A percentile compares a stretch with the other conserved stretches of the same genome.
Conservation (phyloP, 2,888 invertebrate genomes). For the Microplitis deprimator region DNA sequence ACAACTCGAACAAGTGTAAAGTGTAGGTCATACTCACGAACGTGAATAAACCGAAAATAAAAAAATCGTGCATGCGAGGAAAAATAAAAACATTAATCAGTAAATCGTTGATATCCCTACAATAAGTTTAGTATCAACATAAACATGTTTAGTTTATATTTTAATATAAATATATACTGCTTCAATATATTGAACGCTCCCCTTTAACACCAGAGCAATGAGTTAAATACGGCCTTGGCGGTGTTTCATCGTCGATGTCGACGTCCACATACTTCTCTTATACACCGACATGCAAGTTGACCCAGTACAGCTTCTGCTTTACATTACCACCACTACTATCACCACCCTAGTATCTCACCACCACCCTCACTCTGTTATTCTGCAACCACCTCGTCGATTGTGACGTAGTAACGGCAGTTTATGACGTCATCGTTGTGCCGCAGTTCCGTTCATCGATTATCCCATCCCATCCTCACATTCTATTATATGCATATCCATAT, state of each 20-base stretch:
- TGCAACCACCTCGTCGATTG: constrained; percentile 38
- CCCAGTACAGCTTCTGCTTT: constrained; percentile 46
- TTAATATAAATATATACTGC: neutral
- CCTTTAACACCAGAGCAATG: constrained; percentile 67
- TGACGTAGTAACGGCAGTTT: constrained; percentile 66
- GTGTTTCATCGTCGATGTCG: constrained; percentile 66
- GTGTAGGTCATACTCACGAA: constrained; percentile 36
- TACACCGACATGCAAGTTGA: constrained; percentile 64
- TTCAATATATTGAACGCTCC: constrained; percentile 48
- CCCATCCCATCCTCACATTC: constrained; percentile 34
- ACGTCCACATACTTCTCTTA: constrained; percentile 27
- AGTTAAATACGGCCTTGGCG: constrained; percentile 62
- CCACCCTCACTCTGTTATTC: constrained; percentile 31
- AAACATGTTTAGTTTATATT: neutral
- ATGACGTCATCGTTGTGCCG: constrained; percentile 69
- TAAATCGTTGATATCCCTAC: neutral
- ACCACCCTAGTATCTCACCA: constrained; percentile 33
- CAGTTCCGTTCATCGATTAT: constrained; percentile 69
- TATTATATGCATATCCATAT: neutral
- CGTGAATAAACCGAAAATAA: constrained; percentile 8
- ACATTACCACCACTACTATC: constrained; percentile 13
- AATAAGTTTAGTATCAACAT: neutral
- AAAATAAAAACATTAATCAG: constrained; percentile 4
- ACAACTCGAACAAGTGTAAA: constrained; percentile 9
- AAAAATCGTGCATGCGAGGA: neutral